Percentiles rank a stretch among this genome's conserved stretches.
Evolutionary conservation across 2,797 vertebrate species (phyloP).

Genomic region (Tragelaphus oryx): DNA sequence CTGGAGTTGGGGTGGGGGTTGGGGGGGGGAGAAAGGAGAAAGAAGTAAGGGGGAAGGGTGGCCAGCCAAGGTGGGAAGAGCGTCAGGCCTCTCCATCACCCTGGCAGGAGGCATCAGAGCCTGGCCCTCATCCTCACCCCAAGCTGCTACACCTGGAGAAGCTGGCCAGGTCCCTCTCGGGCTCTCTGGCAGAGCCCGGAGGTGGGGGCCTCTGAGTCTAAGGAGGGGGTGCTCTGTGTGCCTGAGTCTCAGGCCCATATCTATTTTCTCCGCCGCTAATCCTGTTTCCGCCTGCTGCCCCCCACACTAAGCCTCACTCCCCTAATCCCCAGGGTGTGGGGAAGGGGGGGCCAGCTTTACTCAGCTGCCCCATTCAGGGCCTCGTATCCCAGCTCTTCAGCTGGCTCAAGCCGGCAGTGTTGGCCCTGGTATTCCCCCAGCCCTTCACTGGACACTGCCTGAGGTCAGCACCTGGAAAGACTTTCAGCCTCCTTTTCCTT

Average conservation of each 20-base stretch:
- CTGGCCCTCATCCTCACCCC: neutral
- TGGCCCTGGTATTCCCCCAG: constrained; percentile 26
- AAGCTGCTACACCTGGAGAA: neutral
- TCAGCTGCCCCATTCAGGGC: constrained; percentile 50
- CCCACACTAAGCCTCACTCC: constrained; percentile 73
- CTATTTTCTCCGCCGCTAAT: constrained; percentile 73
- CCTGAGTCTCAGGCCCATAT: constrained; percentile 55
- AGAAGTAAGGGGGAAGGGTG: constrained; percentile 45
- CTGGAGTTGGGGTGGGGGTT: constrained; percentile 40
- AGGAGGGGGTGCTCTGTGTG: neutral
- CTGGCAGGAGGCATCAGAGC: neutral
- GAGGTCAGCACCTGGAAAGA: constrained; percentile 42
- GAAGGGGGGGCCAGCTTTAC: constrained; percentile 54
- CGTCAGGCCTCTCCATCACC: constrained; percentile 1
- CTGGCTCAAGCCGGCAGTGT: neutral
- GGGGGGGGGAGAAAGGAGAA: constrained; percentile 34
- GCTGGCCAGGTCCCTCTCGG: neutral
- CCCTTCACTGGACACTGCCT: neutral
- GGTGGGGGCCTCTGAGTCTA: constrained; percentile 3
- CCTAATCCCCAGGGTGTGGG: constrained; percentile 70
- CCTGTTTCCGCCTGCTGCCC: constrained; percentile 72
- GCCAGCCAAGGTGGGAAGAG: neutral
- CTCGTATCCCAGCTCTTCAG: constrained; percentile 35
- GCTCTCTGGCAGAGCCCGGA: neutral
- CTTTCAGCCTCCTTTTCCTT: neutral